Base-by-base conservation (phyloP, 2,797 vertebrate species). In the Notolabrus celidotus region DNA sequence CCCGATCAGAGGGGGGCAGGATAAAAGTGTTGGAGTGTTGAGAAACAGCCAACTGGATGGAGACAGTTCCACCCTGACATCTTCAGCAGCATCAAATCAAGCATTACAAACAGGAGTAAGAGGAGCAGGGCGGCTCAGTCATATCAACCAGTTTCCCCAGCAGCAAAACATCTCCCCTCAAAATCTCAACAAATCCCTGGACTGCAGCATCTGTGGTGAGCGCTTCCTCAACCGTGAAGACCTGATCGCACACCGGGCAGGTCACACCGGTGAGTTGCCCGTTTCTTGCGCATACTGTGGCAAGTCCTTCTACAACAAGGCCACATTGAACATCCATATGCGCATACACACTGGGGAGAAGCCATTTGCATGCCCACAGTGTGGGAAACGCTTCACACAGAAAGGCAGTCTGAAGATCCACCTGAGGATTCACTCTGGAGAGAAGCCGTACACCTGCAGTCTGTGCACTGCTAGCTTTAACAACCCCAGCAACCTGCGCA, bases 381-480 rank as follows among this genome's bases (percentile, higher is more conserved):
- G 92, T 2, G 92, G 92, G 16, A 92, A 92, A 16, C 87, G 92
- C 64, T 93, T 93, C 89, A 92, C 92, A 0, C 92, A 93, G 65
- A 92, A 88, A 16, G 91, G 92, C 61, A 92, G 91, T 86, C 86
- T 93, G 67, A 92, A 92, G 68, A 92, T 93, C 77, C 92, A 93
- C 82, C 69, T 92, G 68, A 85, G 92, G 80, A 93, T 90, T 42
- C 92, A 93, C 77, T 93, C 92, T 0, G 92, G 92, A 25, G 92
- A 93, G 80, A 93, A 93, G 53, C 92, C 92, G 0, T 93, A 89
- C 79, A 74, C 56, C 33, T 93, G 92, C 73, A 83, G 41, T 1
- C 87, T 81, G 36, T 93, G 92, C 74, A 56, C 47, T 0, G 86
- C 91, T 73, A 92, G 89, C 71, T 93, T 93, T 64, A 92, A 91